Percentiles rank a stretch among this genome's conserved stretches.
Conservation (phyloP, 1,140 invertebrate genomes). For the Heliconius hewitsoni region DNA sequence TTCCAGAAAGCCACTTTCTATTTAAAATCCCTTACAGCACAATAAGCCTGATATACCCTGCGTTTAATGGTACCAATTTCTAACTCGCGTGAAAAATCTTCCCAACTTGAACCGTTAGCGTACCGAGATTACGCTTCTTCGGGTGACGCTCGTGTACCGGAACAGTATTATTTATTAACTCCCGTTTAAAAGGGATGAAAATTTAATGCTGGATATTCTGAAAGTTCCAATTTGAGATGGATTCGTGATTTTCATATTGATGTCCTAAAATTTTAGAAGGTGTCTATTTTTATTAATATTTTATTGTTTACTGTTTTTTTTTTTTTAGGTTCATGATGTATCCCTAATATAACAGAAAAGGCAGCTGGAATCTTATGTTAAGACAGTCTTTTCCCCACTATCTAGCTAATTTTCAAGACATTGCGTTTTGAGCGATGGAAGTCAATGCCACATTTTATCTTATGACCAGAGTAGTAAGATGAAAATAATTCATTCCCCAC, state of each 20-base stretch:
- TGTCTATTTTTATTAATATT: not conserved
- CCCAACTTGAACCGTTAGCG: slow-evolving; percentile 29
- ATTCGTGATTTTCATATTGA: not conserved
- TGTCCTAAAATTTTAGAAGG: not conserved
- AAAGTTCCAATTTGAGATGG: not conserved
- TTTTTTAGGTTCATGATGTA: too few species aligned
- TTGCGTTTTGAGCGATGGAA: too few species aligned
- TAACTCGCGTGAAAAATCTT: slow-evolving; percentile 36
- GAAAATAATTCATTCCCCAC: too few species aligned
- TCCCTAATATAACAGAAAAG: too few species aligned
- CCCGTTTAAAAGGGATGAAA: slow-evolving; percentile 8
- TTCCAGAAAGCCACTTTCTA: slow-evolving; percentile 12
- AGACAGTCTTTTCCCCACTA: too few species aligned
- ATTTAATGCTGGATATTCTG: slow-evolving; percentile 5
- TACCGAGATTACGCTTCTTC: slow-evolving; percentile 16
- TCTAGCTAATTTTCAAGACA: too few species aligned
- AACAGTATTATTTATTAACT: slow-evolving; percentile 25
- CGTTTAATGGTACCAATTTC: slow-evolving; percentile 35
- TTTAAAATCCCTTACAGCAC: slow-evolving; percentile 17
- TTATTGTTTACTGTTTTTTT: not conserved
- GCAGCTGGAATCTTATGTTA: too few species aligned
- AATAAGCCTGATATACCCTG: slow-evolving; percentile 31
- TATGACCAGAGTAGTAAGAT: too few species aligned
- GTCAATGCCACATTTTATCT: too few species aligned
- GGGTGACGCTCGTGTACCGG: slow-evolving; percentile 19